Conservation (phyloP, 2,113 vertebrate genomes). For the Mus musculus region GRCm39 chr1:89485001-89485500, state of each 20-base stretch:
- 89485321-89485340: fast-evolving
- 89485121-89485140: no score
- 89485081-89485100: neutral
- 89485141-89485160: neutral
- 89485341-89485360: fast-evolving
- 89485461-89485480: neutral
- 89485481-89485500: fast-evolving
- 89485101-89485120: neutral
- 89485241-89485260: neutral
- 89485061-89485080: neutral
- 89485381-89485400: neutral
- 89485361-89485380: neutral
- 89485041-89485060: neutral
- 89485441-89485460: neutral
- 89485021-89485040: fast-evolving
- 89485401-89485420: fast-evolving
- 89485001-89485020: fast-evolving
- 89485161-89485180: no score
- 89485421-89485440: neutral
- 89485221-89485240: fast-evolving
- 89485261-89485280: fast-evolving
- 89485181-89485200: fast-evolving
- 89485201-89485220: fast-evolving
- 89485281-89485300: fast-evolving
- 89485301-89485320: neutral